Evolutionary conservation across 2,888 invertebrate species (phyloP).

Genomic region (Athalia cordata): DNA sequence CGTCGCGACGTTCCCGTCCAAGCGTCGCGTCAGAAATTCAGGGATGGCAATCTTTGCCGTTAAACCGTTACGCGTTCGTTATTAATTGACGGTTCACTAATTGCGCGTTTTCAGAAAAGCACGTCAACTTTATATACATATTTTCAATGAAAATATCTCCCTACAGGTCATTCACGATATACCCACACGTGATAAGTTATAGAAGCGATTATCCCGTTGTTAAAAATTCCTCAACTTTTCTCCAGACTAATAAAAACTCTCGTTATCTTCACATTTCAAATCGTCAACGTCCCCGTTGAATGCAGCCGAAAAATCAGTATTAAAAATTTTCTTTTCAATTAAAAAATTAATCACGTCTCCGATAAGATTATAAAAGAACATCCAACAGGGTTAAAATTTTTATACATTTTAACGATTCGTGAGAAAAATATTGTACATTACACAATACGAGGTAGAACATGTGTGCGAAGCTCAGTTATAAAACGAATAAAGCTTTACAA

Average conservation of each 20-base stretch:
- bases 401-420: slow-evolving; percentile 7
- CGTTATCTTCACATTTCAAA: no score
- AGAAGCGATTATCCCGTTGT: not conserved
- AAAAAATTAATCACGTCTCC: no score
- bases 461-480: slow-evolving; percentile 29
- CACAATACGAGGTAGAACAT: slow-evolving; percentile 23
- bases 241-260: not conserved
- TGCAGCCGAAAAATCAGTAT: no score
- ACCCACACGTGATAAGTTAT: not conserved
- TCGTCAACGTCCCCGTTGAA: no score
- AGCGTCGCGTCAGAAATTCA: slow-evolving; percentile 35
- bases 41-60: slow-evolving; percentile 26
- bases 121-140: slow-evolving; percentile 7
- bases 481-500: slow-evolving; percentile 38
- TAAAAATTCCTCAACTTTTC: not conserved
- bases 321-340: no score
- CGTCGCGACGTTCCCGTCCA: slow-evolving; percentile 1
- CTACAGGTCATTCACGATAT: slow-evolving; percentile 13
- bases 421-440: not conserved
- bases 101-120: slow-evolving; percentile 16
- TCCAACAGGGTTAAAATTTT: not conserved
- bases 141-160: slow-evolving; percentile 27
- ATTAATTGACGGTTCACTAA: slow-evolving; percentile 34
- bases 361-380: no score
- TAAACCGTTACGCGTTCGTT: slow-evolving; percentile 15